Evolutionary conservation across 2,113 vertebrate genomes (phyloP).

Genomic region (Catharus fuscescens): DNA sequence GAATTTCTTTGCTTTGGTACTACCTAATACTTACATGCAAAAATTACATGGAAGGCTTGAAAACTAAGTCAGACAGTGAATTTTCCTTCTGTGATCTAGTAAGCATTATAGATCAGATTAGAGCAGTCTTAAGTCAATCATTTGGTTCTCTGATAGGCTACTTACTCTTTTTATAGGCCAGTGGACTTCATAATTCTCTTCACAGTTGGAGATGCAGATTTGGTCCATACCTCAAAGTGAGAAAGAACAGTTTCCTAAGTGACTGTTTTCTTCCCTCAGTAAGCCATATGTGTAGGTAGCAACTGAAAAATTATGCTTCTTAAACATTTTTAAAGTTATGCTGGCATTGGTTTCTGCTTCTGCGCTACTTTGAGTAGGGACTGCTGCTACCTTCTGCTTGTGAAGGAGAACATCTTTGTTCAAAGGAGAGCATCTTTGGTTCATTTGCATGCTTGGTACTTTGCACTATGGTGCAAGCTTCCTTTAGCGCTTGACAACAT

Average conservation of each 20-base stretch:
- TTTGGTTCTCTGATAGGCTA: not conserved
- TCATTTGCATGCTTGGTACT: not conserved
- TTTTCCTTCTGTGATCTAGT: not conserved
- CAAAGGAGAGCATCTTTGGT: not conserved
- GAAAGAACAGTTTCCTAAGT: not conserved
- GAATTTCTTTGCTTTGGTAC: not conserved
- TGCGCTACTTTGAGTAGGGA: accelerated
- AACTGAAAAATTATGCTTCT: not conserved
- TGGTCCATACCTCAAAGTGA: not conserved
- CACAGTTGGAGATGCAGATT: not conserved
- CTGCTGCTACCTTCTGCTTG: not conserved
- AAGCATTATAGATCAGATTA: not conserved
- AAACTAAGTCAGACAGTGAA: not conserved
- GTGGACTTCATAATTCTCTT: not conserved
- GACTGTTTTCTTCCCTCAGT: not conserved
- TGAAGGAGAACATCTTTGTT: not conserved
- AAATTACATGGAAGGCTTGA: not conserved
- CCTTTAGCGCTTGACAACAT: not conserved
- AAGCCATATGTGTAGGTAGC: not conserved
- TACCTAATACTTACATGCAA: not conserved
- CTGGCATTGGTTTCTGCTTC: not conserved
- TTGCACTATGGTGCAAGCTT: not conserved
- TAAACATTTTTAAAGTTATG: accelerated
- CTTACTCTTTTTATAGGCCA: not conserved
- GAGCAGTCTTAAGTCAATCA: not conserved